These are phyloP conservation scores for Aspidiotus rigidus DNA, from an alignment of 2,888 invertebrate genomes.

Conservation along the genomic window DNA sequence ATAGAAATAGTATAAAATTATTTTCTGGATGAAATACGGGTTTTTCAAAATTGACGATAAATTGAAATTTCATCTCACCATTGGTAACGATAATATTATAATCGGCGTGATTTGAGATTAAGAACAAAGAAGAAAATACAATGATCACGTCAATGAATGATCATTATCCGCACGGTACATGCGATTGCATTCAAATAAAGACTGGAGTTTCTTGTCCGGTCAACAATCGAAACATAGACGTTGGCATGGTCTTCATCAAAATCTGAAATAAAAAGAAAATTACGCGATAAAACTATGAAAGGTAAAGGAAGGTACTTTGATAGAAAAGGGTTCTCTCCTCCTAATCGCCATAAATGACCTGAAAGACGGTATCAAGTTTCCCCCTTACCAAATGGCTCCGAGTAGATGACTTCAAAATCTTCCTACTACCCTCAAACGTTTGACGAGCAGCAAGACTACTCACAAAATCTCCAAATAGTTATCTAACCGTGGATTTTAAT, in stretches of 20 bases:
- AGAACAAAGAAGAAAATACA: slow-evolving; percentile 4
- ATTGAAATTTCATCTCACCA: slow-evolving; percentile 12
- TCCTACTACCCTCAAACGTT: too few species aligned
- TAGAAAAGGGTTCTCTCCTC: not conserved
- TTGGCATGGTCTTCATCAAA: slow-evolving; percentile 99
- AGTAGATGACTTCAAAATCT: too few species aligned
- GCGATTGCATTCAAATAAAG: slow-evolving; percentile 67
- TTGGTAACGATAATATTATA: slow-evolving; percentile 30
- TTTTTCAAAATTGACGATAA: not conserved
- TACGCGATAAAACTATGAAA: too few species aligned
- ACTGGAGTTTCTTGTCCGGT: slow-evolving; percentile 99
- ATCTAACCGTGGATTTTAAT: too few species aligned
- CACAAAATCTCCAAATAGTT: too few species aligned
- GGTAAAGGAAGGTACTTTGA: too few species aligned
- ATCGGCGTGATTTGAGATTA: slow-evolving; percentile 19
- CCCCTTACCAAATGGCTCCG: too few species aligned
- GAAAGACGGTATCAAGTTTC: too few species aligned
- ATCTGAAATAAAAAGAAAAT: slow-evolving; percentile 58
- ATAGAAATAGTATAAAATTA: not conserved
- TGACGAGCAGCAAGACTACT: too few species aligned
- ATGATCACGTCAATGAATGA: not conserved
- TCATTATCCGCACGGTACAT: not conserved
- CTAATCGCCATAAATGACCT: too few species aligned
- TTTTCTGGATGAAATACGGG: not conserved
- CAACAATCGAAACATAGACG: slow-evolving; percentile 96